Base-by-base conservation (phyloP, 2,113 vertebrate genomes). In the Tinamus guttatus region DNA sequence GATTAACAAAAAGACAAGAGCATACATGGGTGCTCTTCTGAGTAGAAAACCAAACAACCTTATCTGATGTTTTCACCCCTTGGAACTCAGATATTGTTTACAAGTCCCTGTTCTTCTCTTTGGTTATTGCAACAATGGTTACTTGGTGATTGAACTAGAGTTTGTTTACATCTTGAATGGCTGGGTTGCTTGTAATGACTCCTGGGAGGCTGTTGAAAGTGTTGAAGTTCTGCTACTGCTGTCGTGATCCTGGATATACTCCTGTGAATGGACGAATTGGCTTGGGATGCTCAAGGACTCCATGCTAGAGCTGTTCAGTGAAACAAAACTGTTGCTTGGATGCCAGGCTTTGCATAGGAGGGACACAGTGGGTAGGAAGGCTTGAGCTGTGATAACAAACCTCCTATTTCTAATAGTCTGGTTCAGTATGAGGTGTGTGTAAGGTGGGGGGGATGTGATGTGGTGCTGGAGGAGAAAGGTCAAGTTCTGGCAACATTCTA, bases 71-170 rank as follows among this genome's bases (percentile, higher is more conserved):
- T 85, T 95, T 77, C 19, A 5, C 90, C 74, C 94, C 63, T 24
- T 85, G 73, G 54, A 40, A 73, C 21, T 36, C 5, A 3, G 75
- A 36, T 59, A n/a, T 77, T 94, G 30, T 68, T 96, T 68, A 83
- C 21, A 90, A 70, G 75, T 93, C 45, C 94, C 43, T 65, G 40
- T 86, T 92, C 60, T 68, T 89, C 60, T 85, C 1, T 70, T 94
- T 75, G 41, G 67, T 92, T 94, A 65, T 83, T 91, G 74, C 70
- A 87, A 78, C 30, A 75, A 59, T 69, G 80, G 90, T 87, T 93
- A 80, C 85, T 91, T 74, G 82, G 49, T 67, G 91, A 30, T 63
- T 90, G 77, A 96, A 78, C 24, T 80, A 19, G 30, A 30, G n/a
- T 45, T 90, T 94, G 65, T 58, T 94, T 87, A 54, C 85, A 11